These are phyloP conservation scores for Mnemiopsis leidyi DNA, from an alignment of 37 sponge, comb jelly and placozoan species.

Conservation along the genomic window DNA sequence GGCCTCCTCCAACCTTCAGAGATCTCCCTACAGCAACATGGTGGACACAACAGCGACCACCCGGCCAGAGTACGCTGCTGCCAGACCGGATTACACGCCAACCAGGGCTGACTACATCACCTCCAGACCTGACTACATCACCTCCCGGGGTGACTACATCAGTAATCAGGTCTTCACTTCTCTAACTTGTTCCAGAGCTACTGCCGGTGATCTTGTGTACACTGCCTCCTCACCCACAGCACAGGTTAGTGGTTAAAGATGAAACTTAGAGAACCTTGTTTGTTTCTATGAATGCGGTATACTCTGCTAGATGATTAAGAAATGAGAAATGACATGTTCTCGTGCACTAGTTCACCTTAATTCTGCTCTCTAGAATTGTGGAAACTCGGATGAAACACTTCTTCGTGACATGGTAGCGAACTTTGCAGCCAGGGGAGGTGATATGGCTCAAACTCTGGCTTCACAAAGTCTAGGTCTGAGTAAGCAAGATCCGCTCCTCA, in stretches of 20 bases:
- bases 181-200: not conserved
- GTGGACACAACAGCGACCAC: not conserved
- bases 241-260: not conserved
- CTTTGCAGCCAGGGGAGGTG: not conserved
- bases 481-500: not conserved
- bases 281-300: too few relatives aligned
- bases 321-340: too few relatives aligned
- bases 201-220: not conserved
- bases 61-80: not conserved
- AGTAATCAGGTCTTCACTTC: not conserved
- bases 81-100: not conserved
- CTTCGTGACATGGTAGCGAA: constrained; percentile 6
- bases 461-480: not conserved
- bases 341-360: too few relatives aligned
- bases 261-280: not conserved
- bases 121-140: not conserved
- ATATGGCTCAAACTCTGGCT: constrained; percentile 2
- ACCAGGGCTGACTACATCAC: not conserved
- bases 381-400: not conserved
- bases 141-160: not conserved
- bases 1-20: not conserved
- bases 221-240: not conserved
- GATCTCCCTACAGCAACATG: not conserved
- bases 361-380: not conserved
- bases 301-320: too few relatives aligned